Base-by-base conservation (phyloP, 2,113 vertebrate genomes). In the Passer montanus region DNA sequence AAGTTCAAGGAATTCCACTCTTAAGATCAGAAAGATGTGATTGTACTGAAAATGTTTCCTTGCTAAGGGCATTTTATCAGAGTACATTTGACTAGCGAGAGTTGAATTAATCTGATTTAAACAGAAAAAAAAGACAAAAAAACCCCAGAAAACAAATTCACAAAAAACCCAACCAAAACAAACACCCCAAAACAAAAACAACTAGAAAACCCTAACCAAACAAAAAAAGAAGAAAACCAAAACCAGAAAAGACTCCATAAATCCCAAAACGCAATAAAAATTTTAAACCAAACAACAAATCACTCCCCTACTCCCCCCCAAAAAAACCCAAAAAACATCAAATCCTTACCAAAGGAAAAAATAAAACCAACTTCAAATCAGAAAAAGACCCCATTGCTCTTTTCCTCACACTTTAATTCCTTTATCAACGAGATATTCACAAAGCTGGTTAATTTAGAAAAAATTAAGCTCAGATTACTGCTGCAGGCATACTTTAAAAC, bases 301-400 rank as follows among this genome's bases (percentile, higher is more conserved):
- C 11, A 27, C 5, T 47, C 8, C 4, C 1, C 1, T 1, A 11
- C 5, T 5, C 1, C 4, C 1, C 35, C 35, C 35, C 35, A 18
- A 3, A 35, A 13, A 49, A 60, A 60, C 15, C 35, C 35, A 37
- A 37, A 37, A 37, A 37, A 37, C 35, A 37, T 37, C 35, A 70
- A 76, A 55, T 20, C 6, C 7, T 7, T 73, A 22, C 7, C 24
- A 69, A 49, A 69, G 15, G 9, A 52, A 55, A 55, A 58, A 44
- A 5, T 9, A 46, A 63, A 47, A 13, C 3, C 6, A 69, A 13
- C 1, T 8, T n/a, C 28, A 60, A 69, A n/a, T 14, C 0, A 60
- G 23, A 35, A 58, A 22, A 14, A 11, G 0, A 44, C 7, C 0
- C 4, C 11, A 11, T 4, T n/a, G 18, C 21, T 82, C 11, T 80